These are phyloP conservation scores for Lomographa bimaculata DNA, from an alignment of 2,888 invertebrate species.

Conservation along the genomic window DNA sequence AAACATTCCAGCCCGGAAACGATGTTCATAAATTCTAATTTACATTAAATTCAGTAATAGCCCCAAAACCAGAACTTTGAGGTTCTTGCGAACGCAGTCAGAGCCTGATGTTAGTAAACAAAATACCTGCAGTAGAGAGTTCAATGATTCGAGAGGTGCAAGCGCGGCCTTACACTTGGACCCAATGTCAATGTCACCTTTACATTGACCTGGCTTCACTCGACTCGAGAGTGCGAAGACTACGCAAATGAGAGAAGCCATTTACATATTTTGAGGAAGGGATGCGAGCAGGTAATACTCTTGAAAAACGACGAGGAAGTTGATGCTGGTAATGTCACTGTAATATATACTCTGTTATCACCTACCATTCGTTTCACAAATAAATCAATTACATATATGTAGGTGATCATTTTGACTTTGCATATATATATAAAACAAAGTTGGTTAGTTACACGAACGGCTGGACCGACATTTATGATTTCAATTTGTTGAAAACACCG, in stretches of 20 bases:
- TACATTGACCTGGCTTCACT: constrained; percentile 38
- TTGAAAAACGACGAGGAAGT: too few relatives aligned
- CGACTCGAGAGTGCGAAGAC: constrained; percentile 8
- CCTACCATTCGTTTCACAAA: too few relatives aligned
- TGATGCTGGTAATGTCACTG: too few relatives aligned
- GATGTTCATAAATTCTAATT: neutral
- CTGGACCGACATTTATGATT: too few relatives aligned
- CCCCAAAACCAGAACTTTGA: constrained; percentile 5
- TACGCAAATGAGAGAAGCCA: constrained; percentile 5
- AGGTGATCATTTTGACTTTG: too few relatives aligned
- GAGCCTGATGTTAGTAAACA: constrained; percentile 46
- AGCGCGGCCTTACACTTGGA: constrained; percentile 38
- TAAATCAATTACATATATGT: too few relatives aligned
- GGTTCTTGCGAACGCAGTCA: constrained; percentile 27
- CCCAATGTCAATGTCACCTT: constrained; percentile 78
- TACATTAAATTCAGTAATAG: neutral
- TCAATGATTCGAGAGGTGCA: constrained; percentile 52
- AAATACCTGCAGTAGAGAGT: constrained; percentile 53
- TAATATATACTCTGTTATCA: too few relatives aligned
- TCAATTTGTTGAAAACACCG: too few relatives aligned
- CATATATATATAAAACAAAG: too few relatives aligned
- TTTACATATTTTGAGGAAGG: constrained; percentile 14
- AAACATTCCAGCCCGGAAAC: neutral
- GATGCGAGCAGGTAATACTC: constrained; percentile 7
- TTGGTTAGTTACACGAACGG: too few relatives aligned